Conservation (phyloP, 2,888 invertebrate genomes). For the Stenodera caucasica region DNA sequence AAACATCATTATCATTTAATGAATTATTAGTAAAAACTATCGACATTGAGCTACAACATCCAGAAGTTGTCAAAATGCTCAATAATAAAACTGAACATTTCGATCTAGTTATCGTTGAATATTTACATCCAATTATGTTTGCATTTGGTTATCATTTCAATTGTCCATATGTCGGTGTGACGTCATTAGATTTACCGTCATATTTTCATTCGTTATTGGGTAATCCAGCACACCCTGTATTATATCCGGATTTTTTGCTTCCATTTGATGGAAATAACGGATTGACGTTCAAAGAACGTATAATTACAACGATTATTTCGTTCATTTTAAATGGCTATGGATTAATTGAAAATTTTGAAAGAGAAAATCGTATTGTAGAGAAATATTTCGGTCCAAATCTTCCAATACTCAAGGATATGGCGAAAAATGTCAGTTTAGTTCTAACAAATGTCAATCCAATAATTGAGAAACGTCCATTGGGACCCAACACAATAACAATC, state of each 20-base stretch:
- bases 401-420: slow-evolving; percentile 33
- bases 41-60: no score
- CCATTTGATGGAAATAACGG: neutral
- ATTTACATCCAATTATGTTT: neutral
- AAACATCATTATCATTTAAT: slow-evolving; percentile 9
- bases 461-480: slow-evolving; percentile 50
- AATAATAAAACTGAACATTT: neutral
- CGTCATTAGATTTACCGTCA: neutral
- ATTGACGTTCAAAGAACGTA: neutral
- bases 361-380: slow-evolving; percentile 30
- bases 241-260: neutral
- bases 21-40: slow-evolving; percentile 20
- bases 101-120: slow-evolving; percentile 4
- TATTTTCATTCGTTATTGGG: neutral
- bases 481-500: slow-evolving; percentile 52
- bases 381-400: slow-evolving; percentile 21
- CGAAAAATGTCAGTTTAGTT: slow-evolving; percentile 47
- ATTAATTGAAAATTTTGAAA: slow-evolving; percentile 31
- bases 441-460: slow-evolving; percentile 53
- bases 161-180: slow-evolving; percentile 3
- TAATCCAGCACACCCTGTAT: neutral
- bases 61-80: no score
- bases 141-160: neutral
- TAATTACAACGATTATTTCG: slow-evolving; percentile 20
- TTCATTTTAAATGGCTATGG: slow-evolving; percentile 41